Evolutionary conservation across 2,888 invertebrate genomes (phyloP).

Genomic region (Catocala nupta): DNA sequence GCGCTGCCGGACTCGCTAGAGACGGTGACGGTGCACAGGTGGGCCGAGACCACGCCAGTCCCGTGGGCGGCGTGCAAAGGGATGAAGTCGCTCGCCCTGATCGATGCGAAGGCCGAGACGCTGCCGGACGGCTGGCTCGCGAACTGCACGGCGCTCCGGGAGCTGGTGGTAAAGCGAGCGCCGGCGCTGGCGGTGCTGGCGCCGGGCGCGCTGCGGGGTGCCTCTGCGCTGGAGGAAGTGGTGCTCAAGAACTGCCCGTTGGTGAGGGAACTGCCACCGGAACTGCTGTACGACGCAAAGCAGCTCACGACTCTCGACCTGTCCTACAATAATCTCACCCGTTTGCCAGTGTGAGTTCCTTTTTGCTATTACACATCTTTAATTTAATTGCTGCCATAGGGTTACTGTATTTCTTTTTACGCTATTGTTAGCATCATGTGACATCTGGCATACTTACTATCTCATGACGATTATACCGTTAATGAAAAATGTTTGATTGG

Average conservation of each 20-base stretch:
- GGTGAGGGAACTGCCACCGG: conserved; percentile 33
- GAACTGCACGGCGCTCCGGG: conserved; percentile 27
- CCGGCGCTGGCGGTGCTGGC: conserved; percentile 8
- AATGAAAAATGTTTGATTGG: too few relatives aligned
- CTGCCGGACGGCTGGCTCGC: conserved; percentile 36
- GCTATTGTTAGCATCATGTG: too few relatives aligned
- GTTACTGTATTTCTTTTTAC: too few relatives aligned
- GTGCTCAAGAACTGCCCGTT: conserved; percentile 21
- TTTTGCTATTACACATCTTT: too few relatives aligned
- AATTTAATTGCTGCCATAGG: too few relatives aligned
- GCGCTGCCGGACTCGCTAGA: conserved; percentile 28
- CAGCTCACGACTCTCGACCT: conserved; percentile 45
- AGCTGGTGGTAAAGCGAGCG: conserved; percentile 8
- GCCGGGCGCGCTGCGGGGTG: conserved; percentile 15
- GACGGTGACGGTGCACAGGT: conserved; percentile 26
- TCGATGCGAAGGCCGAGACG: neutral
- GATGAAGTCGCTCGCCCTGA: conserved; percentile 6
- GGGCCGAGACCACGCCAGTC: conserved; percentile 29
- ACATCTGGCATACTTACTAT: too few relatives aligned
- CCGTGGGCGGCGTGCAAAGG: conserved; percentile 36
- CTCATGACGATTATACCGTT: too few relatives aligned
- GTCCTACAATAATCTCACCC: conserved; percentile 46
- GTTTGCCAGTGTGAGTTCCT: conserved; percentile 51
- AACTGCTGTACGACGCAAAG: conserved; percentile 44
- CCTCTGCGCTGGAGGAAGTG: conserved; percentile 16